Evolutionary conservation across 2,113 vertebrate genomes (phyloP).

Genomic region (Lasiurus borealis): DNA sequence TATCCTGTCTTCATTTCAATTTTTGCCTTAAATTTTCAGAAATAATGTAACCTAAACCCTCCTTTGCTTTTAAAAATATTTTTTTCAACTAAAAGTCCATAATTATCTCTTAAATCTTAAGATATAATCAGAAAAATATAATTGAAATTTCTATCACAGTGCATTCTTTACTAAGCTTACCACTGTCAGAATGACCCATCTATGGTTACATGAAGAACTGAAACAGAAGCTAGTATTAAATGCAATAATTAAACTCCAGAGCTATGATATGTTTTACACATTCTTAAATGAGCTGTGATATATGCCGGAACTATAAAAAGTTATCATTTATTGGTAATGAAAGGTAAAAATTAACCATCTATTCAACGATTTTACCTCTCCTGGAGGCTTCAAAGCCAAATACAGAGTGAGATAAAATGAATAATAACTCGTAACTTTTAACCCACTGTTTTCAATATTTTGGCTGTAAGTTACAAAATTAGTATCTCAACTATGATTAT

Average conservation of each 20-base stretch:
- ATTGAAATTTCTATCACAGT: not conserved
- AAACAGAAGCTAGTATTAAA: constrained; percentile 62
- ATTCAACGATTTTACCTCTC: constrained; percentile 81
- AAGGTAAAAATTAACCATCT: constrained; percentile 90
- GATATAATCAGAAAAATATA: not conserved
- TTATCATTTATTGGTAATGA: constrained; percentile 88
- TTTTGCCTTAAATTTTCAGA: constrained; percentile 54
- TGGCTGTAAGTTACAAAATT: constrained; percentile 83
- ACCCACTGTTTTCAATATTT: constrained; percentile 83
- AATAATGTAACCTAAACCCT: constrained; percentile 22
- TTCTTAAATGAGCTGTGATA: constrained; percentile 88
- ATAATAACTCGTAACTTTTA: constrained; percentile 78
- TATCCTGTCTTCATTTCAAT: constrained; percentile 38
- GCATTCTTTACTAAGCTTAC: constrained; percentile 48
- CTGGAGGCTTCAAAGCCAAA: constrained; percentile 82
- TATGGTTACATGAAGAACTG: constrained; percentile 52
- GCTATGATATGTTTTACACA: constrained; percentile 75
- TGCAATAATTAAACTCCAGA: constrained; percentile 85
- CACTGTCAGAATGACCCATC: not conserved
- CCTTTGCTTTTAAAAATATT: constrained; percentile 32
- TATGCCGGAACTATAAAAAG: constrained; percentile 85
- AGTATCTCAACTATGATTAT: constrained; percentile 82
- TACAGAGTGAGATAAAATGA: constrained; percentile 81
- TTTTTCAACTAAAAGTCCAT: not conserved
- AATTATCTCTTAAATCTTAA: constrained; percentile 14